Base-by-base conservation (phyloP, 2,888 invertebrate genomes). In the Drosophila neonasuta region DNA sequence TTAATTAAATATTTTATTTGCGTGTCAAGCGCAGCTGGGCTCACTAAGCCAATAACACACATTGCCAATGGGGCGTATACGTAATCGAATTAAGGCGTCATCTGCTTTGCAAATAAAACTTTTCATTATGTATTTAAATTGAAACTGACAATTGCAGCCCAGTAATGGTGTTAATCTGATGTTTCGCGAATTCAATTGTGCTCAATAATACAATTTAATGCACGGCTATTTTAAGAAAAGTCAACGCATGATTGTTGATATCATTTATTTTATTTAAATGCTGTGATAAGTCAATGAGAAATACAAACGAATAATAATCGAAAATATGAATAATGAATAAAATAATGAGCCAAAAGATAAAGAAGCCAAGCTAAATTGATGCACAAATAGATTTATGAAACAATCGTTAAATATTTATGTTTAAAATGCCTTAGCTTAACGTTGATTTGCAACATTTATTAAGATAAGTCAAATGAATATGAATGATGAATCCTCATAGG, bases 61-160 rank as follows among this genome's bases (percentile, higher is more conserved):
- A 17, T 45, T 52, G 6, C 32, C 59, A 67, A 64, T 57, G 59
- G 41, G 63, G 70, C 80, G 85, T 71, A 75, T 71, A 41, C 64
- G 76, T 58, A 68, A 86, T 84, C 48, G 41, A 61, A 63, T 78
- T 54, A 61, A 69, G 41, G 15, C 32, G 42, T 52, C 41, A 57
- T 52, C 39, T 17, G 57, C 48, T 55, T 46, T 24, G 52, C 13
- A 55, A 63, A 34, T 39, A 60, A 5, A 65, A 36, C 11, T 46
- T 60, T 51, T 24, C 29, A 56, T 32, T 36, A 36, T 24, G 4
- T 15, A 42, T 32, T 46, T 9, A 6, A 54, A 45, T 54, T n/a
- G n/a, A 42, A 39, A 13, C 32, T 41, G 54, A 30, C 48, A 59
- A 42, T 34, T 39, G 3, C 13, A 30, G 11, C 8, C 6, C 6